Evolutionary conservation across 1,140 invertebrate species (phyloP), one percentile per base, ranked within the genome.

Genomic region (Zaprionus ghesquierei): DNA sequence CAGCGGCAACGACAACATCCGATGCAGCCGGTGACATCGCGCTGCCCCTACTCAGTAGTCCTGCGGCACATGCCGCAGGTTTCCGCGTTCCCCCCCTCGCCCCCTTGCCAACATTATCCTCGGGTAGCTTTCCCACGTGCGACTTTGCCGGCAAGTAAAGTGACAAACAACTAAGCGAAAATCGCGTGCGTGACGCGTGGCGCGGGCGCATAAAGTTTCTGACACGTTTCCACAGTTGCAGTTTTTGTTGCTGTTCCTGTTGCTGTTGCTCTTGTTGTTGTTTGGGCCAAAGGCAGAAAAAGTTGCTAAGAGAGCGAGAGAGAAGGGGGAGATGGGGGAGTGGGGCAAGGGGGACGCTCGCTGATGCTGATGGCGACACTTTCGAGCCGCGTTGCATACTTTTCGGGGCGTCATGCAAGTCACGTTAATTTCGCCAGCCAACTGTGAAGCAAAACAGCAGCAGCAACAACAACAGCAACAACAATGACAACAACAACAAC

Each of bases 121-220:
- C n/a, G 18, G 10, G 3, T 54, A 49, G 23, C 23, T 9, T 53
- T 8, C 25, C 35, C 23, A 9, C 8, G 13, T 22, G 20, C 12
- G 15, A 20, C 15, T 20, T 62, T 20, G 35, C 35, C 35, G 35
- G 35, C 35, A 29, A 65, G 76, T 72, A 77, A 87, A 87, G 82
- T 87, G 82, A 87, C 82, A 87, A 87, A 87, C 82, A 87, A 87
- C 82, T 87, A 82, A 87, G 82, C 76, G 82, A 87, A 87, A 87
- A 87, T 87, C 82, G 82, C 84, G 82, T 89, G 82, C 82, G 82
- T 87, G 82, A 87, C 82, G 82, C 82, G 82, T 87, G 79, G 84
- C 82, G 77, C 82, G 77, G 82, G 65, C 68, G 82, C 82, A 87
- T 87, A 89, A 87, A 87, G 75, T 87, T 87, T 87, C 71, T 87